Conservation (phyloP, 2,797 vertebrate species). For the Clarias pachynema region DNA sequence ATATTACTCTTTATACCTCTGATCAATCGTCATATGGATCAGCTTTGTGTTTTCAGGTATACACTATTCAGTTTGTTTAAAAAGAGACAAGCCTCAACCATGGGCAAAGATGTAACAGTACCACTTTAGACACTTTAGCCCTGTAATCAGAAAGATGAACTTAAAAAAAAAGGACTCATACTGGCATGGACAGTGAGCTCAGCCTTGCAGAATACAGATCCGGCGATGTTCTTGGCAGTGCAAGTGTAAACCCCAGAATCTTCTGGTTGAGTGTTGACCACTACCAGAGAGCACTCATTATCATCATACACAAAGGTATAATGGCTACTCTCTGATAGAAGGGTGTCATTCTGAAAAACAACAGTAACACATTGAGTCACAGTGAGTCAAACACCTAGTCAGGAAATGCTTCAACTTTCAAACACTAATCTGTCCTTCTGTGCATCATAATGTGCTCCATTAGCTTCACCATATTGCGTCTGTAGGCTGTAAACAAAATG, state of each 20-base stretch:
- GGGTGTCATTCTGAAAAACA: conserved; percentile 81
- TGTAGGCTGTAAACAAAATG: conserved; percentile 10
- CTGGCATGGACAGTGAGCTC: conserved; percentile 88
- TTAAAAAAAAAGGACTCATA: conserved; percentile 56
- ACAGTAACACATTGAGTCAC: background rate
- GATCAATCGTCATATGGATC: background rate
- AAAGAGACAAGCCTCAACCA: background rate
- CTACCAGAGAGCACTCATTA: conserved; percentile 91
- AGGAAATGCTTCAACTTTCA: background rate
- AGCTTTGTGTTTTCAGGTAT: background rate
- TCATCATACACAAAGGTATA: conserved; percentile 95
- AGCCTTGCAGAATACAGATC: conserved; percentile 95
- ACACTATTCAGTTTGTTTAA: background rate
- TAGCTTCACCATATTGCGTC: background rate
- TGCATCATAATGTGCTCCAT: background rate
- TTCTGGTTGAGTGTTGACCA: conserved; percentile 81
- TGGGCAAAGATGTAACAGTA: background rate
- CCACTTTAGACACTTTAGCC: background rate
- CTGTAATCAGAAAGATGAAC: background rate
- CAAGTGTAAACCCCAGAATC: conserved; percentile 96
- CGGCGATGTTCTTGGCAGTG: conserved; percentile 88
- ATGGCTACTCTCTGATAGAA: conserved; percentile 90
- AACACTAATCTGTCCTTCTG: background rate
- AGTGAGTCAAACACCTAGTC: background rate
- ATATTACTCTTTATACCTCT: too few species aligned